phyloP scores from a whole-genome alignment of 2,797 vertebrate species.

The Galagoides demidoff region DNA sequence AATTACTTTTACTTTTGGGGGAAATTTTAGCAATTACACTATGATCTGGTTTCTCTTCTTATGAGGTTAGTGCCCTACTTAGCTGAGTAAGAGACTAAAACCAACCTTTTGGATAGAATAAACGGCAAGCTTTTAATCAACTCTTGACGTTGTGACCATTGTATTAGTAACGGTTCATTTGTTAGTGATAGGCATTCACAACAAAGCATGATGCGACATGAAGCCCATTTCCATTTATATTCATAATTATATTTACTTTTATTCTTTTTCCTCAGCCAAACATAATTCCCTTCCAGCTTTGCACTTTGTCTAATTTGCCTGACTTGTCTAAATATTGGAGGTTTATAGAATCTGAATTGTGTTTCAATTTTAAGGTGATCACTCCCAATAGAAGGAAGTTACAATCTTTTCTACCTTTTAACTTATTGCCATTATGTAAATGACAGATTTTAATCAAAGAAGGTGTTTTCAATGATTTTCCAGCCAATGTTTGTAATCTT shows the following conservation, averaged over 20 bases:
- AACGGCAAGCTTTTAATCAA: background rate
- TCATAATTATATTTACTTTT: background rate
- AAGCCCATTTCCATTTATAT: constrained; percentile 17
- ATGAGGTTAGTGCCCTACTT: background rate
- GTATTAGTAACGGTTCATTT: background rate
- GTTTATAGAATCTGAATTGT: background rate
- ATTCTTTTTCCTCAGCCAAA: constrained; percentile 16
- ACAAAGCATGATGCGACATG: background rate
- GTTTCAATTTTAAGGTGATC: constrained; percentile 11
- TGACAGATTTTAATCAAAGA: background rate
- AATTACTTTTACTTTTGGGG: background rate
- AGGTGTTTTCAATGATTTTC: background rate
- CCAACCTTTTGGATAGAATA: background rate
- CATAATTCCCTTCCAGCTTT: background rate
- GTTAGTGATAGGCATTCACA: background rate
- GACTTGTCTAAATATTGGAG: background rate
- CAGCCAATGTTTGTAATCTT: background rate
- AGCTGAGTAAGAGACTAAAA: background rate
- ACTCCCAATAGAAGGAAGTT: background rate
- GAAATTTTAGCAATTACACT: background rate
- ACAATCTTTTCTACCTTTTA: background rate
- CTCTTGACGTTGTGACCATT: background rate
- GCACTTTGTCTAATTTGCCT: constrained; percentile 19
- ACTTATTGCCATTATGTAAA: background rate
- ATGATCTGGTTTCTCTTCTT: background rate